A percentile compares a stretch with the other conserved stretches of the same genome.
Conservation (phyloP, 1,140 invertebrate species). For the Drosophila cardini region DNA sequence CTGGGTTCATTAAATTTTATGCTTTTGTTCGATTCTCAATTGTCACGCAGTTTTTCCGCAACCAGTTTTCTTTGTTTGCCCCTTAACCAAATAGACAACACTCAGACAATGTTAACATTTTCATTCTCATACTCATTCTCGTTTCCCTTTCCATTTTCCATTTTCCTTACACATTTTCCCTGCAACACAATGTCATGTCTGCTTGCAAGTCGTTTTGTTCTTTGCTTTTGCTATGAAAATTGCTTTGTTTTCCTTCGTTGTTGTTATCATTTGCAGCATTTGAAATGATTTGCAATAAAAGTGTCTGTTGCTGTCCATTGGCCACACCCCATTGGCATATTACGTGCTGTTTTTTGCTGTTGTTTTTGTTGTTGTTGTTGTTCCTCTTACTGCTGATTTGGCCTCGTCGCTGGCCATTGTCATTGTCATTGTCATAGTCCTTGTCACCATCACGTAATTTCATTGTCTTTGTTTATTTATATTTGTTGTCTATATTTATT, state of each 20-base stretch:
- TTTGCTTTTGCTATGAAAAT: constrained; percentile 22
- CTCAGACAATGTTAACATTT: constrained; percentile 32
- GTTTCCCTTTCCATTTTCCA: constrained; percentile 19
- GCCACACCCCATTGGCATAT: constrained; percentile 77
- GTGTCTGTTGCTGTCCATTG: constrained; percentile 75
- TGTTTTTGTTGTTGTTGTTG: constrained; percentile 32
- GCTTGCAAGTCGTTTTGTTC: constrained; percentile 50
- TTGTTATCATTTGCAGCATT: constrained; percentile 81
- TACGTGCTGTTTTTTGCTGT: constrained; percentile 62
- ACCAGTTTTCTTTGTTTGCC: constrained; percentile 16
- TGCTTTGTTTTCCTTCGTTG: constrained; percentile 41
- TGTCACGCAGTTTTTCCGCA: constrained; percentile 23
- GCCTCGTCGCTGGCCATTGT: constrained; percentile 15
- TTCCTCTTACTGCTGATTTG: background rate
- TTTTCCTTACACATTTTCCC: constrained; percentile 38
- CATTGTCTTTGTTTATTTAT: constrained; percentile 72
- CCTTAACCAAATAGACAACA: constrained; percentile 24
- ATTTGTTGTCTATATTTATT: constrained; percentile 51
- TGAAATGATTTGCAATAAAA: constrained; percentile 83
- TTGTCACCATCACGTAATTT: constrained; percentile 76
- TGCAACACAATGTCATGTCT: constrained; percentile 67
- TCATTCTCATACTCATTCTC: background rate
- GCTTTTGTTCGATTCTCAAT: constrained; percentile 13
- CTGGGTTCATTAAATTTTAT: constrained; percentile 24
- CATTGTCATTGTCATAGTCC: constrained; percentile 58